Evolutionary conservation across 2,797 vertebrate species (phyloP), one percentile per base, ranked within the genome.

Genomic region (Anolis apletophallus): DNA sequence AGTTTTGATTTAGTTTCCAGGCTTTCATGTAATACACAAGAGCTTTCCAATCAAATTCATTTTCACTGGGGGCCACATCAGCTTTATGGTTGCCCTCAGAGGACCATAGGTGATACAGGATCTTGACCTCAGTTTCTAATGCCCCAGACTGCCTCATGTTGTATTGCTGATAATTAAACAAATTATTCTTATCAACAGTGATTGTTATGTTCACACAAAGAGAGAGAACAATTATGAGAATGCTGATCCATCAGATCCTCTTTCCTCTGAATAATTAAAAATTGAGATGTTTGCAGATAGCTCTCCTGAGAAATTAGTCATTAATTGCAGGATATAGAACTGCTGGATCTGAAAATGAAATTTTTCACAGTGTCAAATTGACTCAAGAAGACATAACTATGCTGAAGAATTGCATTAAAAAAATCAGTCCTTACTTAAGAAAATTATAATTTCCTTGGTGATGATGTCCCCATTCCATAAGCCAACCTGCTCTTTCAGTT

Each of bases 241-340:
- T 72, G 19, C 23, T 69, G 72, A 50, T 36, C 40, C 2, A 5
- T 73, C 50, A 82, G 14, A 36, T 81, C 46, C 32, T 87, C 32
- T 86, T 81, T 52, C 1, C 8, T 36, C 4, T 73, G 78, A 50
- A 50, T 2, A 88, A 88, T 81, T 82, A 76, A 88, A 79, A 91
- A 59, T 59, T 59, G 19, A 59, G 57, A 59, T 85, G 64, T 19
- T 6, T 26, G 46, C 77, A 64, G 34, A 68, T 61, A 57, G 16
- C 54, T 86, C 69, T 86, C 32, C 64, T 59, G 17, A 29, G 54
- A 87, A 91, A 86, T 84, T 0, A 0, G 16, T 16, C 36, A 64
- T 88, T 90, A 87, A 73, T 86, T 85, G 80, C n/a, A 75, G 29
- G 85, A 29, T 13, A 69, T 0, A 17, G 19, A 3, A 0, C 40